Percentiles rank a stretch among this genome's conserved stretches.
Evolutionary conservation across 2,113 vertebrate genomes (phyloP).

Genomic region (Promerops cafer): DNA sequence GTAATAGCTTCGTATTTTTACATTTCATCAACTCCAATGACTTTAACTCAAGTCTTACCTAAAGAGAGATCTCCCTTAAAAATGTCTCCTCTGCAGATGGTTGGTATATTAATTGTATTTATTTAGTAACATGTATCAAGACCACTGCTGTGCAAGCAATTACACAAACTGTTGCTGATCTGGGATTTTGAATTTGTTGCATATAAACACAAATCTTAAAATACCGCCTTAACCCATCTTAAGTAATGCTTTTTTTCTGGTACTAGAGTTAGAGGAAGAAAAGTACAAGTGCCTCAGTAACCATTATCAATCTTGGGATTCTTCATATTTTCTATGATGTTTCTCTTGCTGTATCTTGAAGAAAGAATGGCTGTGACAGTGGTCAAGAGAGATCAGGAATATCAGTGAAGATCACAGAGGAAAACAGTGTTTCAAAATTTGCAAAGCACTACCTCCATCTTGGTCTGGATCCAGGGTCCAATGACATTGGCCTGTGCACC

Average conservation of each 20-base stretch:
- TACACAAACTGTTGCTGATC: background rate
- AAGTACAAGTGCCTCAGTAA: background rate
- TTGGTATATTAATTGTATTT: background rate
- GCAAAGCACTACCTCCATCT: conserved; percentile 86
- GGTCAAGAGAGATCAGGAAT: background rate
- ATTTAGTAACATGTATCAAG: background rate
- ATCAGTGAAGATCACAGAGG: background rate
- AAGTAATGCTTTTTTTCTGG: background rate
- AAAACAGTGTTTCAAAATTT: background rate
- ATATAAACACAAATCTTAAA: background rate
- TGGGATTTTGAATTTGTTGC: background rate
- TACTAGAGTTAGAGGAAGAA: background rate
- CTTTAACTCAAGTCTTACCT: background rate
- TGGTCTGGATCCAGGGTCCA: conserved; percentile 98
- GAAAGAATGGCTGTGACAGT: background rate
- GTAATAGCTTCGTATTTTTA: background rate
- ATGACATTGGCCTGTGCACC: conserved; percentile 94
- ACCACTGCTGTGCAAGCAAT: background rate
- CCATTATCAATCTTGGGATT: background rate
- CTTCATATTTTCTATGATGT: background rate
- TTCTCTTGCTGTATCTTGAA: background rate
- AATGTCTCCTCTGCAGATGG: background rate
- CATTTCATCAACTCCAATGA: background rate
- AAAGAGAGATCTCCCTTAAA: background rate
- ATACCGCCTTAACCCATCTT: background rate